Base-by-base conservation (phyloP, 23 tunicate species). In the Aplidium turbinatum region DNA sequence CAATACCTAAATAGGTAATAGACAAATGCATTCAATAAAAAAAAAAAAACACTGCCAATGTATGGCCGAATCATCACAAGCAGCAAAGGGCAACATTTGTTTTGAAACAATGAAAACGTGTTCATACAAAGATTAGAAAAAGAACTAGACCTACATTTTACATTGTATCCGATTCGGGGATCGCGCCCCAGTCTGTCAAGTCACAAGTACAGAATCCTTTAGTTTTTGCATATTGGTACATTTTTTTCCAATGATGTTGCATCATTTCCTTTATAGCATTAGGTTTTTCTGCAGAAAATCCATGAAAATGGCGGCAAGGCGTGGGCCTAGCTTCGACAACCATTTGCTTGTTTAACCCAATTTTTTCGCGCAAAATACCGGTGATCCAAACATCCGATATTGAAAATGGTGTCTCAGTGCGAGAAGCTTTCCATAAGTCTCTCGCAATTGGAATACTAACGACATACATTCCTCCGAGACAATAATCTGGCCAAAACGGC, bases 401-500 rank as follows among this genome's bases (percentile, higher is more conserved):
- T 27, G 30, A 35, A 29, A 60, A 60, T n/a, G 31, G 7, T 23
- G 11, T 26, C 9, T 38, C 67, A 60, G 67, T 60, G 3, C 67
- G 67, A 4, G 67, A 60, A 4, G 67, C 67, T 30, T 60, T 29
- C 67, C 67, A 60, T n/a, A 60, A 60, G 7, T 60, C 34, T 25
- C 67, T n/a, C 7, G 67, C 67, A 25, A 60, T n/a, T 4, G 9
- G 9, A 26, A 60, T 38, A 29, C 67, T 60, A 23, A 16, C 6
- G 9, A 23, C 67, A 29, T 9, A 60, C 34, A 60, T 19, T 26
- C 67, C 67, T 25, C 67, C 67, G 11, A 9, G 34, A 29, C 67
- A 60, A 30, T 60, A 60, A 30, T 60, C 67, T 26, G 67, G 67
- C 67, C 67, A 60, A 29, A 60, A 60, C 3, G 36, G 35, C 67